These are phyloP conservation scores for Zaprionus vittiger DNA, from an alignment of 1,140 invertebrate genomes.

Conservation along the genomic window DNA sequence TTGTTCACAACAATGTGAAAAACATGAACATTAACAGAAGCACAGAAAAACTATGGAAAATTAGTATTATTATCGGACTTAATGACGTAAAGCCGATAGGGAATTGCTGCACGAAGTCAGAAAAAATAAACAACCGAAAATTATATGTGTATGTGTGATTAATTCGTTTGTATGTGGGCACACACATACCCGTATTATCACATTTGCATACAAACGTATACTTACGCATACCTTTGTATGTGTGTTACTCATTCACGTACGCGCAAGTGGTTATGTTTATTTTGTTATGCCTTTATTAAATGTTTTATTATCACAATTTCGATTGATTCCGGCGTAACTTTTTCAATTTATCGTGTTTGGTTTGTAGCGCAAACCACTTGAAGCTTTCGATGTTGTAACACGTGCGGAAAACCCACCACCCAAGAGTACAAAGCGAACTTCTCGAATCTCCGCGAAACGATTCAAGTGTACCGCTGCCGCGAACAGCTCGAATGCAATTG, in stretches of 20 bases:
- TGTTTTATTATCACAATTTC: slow-evolving; percentile 15
- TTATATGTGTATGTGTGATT: not conserved
- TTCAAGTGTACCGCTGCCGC: slow-evolving; percentile 19
- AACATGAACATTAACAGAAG: slow-evolving; percentile 4
- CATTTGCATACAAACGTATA: not conserved
- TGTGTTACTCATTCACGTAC: slow-evolving; percentile 8
- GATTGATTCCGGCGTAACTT: not conserved
- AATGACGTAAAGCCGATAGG: slow-evolving; percentile 19
- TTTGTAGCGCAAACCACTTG: slow-evolving; percentile 32
- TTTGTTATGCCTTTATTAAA: slow-evolving; percentile 1
- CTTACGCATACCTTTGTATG: not conserved
- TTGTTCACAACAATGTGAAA: not conserved
- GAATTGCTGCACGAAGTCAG: not conserved
- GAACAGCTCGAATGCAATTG: slow-evolving; percentile 46
- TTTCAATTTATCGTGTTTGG: slow-evolving; percentile 1
- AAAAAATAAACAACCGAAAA: not conserved
- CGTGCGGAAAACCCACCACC: slow-evolving; percentile 33
- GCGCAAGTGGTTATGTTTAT: slow-evolving; percentile 1
- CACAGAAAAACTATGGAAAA: not conserved
- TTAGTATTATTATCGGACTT: slow-evolving; percentile 6
- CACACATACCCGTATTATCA: not conserved
- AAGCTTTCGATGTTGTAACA: slow-evolving; percentile 48
- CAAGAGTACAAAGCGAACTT: slow-evolving; percentile 3
- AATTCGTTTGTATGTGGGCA: not conserved
- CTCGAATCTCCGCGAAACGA: slow-evolving; percentile 13